Evolutionary conservation across 2,797 vertebrate genomes (phyloP).

Genomic region (Anomalospiza imberbis): DNA sequence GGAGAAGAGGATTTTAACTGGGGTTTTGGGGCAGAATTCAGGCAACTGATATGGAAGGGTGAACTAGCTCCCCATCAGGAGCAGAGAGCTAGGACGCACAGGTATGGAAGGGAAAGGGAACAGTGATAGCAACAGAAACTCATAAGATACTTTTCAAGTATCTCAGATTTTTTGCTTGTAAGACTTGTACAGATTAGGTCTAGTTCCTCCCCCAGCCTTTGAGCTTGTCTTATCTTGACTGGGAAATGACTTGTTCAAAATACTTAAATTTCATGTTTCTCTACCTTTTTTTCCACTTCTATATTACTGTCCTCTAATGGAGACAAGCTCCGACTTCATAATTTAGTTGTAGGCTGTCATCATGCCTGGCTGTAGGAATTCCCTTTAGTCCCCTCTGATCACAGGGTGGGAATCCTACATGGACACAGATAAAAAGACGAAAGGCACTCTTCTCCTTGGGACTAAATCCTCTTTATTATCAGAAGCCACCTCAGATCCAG

Average conservation of each 20-base stretch:
- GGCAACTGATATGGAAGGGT: neutral
- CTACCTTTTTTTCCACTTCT: neutral
- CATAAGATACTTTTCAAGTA: neutral
- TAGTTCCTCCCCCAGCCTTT: neutral
- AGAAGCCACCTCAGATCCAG: too few species aligned
- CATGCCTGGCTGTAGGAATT: neutral
- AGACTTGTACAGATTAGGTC: neutral
- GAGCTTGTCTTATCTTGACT: neutral
- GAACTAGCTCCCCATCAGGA: neutral
- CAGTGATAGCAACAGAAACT: neutral
- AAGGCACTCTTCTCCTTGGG: too few species aligned
- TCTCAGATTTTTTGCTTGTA: neutral
- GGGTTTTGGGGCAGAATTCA: neutral
- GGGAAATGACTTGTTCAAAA: neutral
- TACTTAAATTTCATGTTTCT: neutral
- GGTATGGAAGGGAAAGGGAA: neutral
- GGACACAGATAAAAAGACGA: too few species aligned
- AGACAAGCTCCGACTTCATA: neutral
- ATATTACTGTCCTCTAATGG: neutral
- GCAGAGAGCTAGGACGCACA: rapidly evolving
- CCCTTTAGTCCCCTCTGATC: too few species aligned
- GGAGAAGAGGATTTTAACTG: neutral
- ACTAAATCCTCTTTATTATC: too few species aligned
- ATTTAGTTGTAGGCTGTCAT: neutral
- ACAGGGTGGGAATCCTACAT: too few species aligned